phyloP scores from a whole-genome alignment of 2,113 vertebrate genomes.

The Scomber scombrus region DNA sequence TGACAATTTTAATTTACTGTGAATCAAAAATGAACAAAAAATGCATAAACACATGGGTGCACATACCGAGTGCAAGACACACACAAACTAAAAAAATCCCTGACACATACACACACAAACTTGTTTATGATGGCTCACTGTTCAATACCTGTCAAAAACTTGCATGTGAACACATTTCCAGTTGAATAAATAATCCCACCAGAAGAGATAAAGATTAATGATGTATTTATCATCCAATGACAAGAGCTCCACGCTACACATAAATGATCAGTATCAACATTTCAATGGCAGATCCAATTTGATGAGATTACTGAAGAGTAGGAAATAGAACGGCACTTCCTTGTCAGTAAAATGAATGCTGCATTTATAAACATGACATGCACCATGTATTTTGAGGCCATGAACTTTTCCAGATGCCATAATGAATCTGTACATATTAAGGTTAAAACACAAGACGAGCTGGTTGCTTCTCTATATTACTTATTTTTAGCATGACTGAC shows the following conservation, averaged over 20 bases:
- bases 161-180: slow-evolving; percentile 57
- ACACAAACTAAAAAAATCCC: neutral
- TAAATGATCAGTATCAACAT: slow-evolving; percentile 43
- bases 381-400: slow-evolving; percentile 6
- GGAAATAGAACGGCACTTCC: slow-evolving; percentile 55
- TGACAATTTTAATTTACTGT: slow-evolving; percentile 54
- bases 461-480: neutral
- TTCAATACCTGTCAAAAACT: slow-evolving; percentile 67
- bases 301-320: slow-evolving; percentile 64
- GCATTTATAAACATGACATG: slow-evolving; percentile 32
- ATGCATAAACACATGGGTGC: slow-evolving; percentile 9
- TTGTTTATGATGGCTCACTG: slow-evolving; percentile 51
- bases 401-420: slow-evolving; percentile 7
- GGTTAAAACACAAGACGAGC: neutral
- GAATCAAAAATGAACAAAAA: slow-evolving; percentile 36
- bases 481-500: slow-evolving; percentile 10
- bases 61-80: neutral
- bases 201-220: slow-evolving; percentile 76
- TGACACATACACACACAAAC: slow-evolving; percentile 10
- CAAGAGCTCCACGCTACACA: slow-evolving; percentile 52
- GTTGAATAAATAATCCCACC: slow-evolving; percentile 68
- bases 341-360: slow-evolving; percentile 49
- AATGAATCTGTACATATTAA: slow-evolving; percentile 9
- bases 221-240: slow-evolving; percentile 70
- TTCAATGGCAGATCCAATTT: slow-evolving; percentile 50